Base-by-base conservation (phyloP, 2,888 invertebrate species). In the Hirtodrosophila cameraria region DNA sequence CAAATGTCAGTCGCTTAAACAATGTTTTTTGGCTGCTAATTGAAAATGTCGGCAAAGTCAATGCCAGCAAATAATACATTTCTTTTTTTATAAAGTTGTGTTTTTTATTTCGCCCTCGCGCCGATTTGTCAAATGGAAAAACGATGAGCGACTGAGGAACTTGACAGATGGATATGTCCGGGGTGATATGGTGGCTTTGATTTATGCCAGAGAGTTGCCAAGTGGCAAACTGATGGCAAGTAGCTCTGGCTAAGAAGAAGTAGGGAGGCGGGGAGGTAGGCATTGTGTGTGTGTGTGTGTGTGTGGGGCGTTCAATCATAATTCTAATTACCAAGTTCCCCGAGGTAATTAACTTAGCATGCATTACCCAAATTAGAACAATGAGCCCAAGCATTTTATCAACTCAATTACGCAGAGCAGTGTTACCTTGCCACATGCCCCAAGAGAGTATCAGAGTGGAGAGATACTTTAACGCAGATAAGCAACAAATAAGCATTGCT, bases 401-500 rank as follows among this genome's bases (percentile, higher is more conserved):
- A 86, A 82, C 86, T 86, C 86, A 82, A 82, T 82, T 82, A 86
- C 75, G 59, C 35, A 35, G 39, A 53, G 35, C 39, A 50, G 35
- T 27, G 8, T 39, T 48, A 39, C 27, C 28, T 13, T 49, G 49
- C 50, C 62, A 60, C 48, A 53, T 49, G 52, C 60, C 61, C 61
- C 39, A 60, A 45, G 48, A 38, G 54, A 49, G 67, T 72, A 53
- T 39, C 15, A 12, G 46, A 31, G 52, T 59, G 53, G 42, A 62
- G 57, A 77, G 82, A 84, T 82, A 81, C 63, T 78, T 84, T 81
- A n/a, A 73, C 66, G 58, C 61, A 81, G 82, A 82, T 86, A 82
- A 81, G 84, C 85, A 86, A 86, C 87, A 82, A 82, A 82, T 86
- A 86, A 82, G 82, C 78, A 78, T 86, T 83, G 82, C 78, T 84